Conservation (phyloP, 2,797 vertebrate species). For the Sphenodon punctatus region DNA sequence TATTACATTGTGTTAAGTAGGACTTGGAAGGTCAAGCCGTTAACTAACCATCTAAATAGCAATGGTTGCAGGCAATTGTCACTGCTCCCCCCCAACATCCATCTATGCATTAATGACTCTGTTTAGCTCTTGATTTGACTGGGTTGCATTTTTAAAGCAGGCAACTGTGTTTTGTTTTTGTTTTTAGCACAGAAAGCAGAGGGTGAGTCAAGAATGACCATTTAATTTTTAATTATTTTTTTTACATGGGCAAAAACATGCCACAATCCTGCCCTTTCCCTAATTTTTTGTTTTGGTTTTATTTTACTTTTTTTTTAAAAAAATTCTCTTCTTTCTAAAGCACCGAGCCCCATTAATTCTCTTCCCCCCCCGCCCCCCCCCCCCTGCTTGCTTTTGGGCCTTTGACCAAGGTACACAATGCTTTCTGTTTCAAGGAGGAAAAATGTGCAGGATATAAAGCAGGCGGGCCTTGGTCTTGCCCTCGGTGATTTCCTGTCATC, state of each 20-base stretch:
- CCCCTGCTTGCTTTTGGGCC: not conserved
- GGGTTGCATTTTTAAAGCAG: not conserved
- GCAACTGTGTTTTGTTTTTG: not conserved
- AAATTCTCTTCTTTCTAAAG: not conserved
- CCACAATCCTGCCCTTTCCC: not conserved
- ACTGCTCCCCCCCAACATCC: not conserved
- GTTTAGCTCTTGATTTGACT: not conserved
- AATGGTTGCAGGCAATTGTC: not conserved
- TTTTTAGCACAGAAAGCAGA: not conserved
- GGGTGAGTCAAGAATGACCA: too few relatives aligned
- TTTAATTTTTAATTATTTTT: too few relatives aligned
- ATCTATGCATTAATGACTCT: accelerated
- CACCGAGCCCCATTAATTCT: too few relatives aligned
- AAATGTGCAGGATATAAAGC: not conserved
- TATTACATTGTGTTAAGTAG: slow-evolving; percentile 74
- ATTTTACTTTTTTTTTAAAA: not conserved
- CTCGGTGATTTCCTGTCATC: not conserved
- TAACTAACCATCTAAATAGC: slow-evolving; percentile 57
- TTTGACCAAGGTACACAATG: not conserved
- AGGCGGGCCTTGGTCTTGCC: not conserved
- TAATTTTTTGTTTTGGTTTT: not conserved
- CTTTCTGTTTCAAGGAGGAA: not conserved
- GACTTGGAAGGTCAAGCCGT: slow-evolving; percentile 78
- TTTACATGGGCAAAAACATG: not conserved
- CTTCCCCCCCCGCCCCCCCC: too few relatives aligned